Conservation (phyloP, 2,113 vertebrate genomes). For the Mirounga angustirostris region DNA sequence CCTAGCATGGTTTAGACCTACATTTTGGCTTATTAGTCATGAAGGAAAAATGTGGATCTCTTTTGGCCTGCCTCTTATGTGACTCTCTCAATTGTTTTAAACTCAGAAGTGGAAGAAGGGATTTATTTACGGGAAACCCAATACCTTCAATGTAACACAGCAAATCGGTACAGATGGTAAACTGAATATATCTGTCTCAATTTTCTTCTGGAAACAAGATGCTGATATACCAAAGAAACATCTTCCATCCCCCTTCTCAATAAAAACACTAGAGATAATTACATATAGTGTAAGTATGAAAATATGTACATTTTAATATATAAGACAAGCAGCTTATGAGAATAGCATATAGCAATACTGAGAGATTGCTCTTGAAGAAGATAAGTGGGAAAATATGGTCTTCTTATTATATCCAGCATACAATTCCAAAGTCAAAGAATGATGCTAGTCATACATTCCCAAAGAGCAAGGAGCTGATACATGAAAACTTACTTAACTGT, state of each 20-base stretch:
- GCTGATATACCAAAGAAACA: background rate
- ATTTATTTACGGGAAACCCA: background rate
- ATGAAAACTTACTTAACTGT: background rate
- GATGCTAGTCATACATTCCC: background rate
- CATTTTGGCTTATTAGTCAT: background rate
- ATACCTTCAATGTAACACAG: background rate
- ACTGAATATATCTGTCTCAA: background rate
- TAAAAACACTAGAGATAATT: slow-evolving; percentile 18
- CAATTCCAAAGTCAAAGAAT: slow-evolving; percentile 41
- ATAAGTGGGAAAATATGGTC: background rate
- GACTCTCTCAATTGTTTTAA: background rate
- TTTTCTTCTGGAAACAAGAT: background rate
- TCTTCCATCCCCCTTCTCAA: background rate
- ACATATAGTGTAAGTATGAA: background rate
- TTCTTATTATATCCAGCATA: background rate
- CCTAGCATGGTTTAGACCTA: background rate
- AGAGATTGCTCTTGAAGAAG: background rate
- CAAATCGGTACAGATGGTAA: background rate
- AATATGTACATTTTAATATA: background rate
- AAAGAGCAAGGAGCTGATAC: background rate
- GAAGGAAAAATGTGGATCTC: background rate
- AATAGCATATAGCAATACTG: background rate
- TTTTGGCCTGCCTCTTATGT: background rate
- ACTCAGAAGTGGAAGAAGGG: background rate
- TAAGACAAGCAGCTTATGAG: background rate